Evolutionary conservation across 2,888 invertebrate species (phyloP).

Genomic region (Herminia tarsipennalis): DNA sequence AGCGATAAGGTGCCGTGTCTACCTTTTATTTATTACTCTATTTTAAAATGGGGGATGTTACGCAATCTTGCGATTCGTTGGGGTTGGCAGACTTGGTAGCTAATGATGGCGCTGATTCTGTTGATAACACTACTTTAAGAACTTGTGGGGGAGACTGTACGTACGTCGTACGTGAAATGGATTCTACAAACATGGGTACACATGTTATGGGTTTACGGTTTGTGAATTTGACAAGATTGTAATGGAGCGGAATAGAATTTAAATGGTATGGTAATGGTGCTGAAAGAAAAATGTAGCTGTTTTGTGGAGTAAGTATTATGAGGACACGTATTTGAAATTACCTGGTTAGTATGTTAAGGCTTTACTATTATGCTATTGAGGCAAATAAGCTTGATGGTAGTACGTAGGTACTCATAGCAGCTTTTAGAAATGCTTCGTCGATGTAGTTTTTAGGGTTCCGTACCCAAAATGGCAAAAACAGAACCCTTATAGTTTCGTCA

Average conservation of each 20-base stretch:
- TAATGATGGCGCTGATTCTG: constrained; percentile 43
- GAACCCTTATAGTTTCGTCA: too few species aligned
- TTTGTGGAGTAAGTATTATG: too few species aligned
- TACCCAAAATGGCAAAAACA: too few species aligned
- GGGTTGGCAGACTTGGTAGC: constrained; percentile 48
- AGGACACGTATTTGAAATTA: too few species aligned
- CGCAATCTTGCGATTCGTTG: constrained; percentile 71
- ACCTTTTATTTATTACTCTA: constrained; percentile 84
- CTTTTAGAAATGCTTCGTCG: too few species aligned
- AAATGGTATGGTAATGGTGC: background rate
- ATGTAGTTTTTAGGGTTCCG: too few species aligned
- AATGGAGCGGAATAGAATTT: background rate
- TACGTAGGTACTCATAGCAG: too few species aligned
- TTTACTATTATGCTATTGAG: too few species aligned
- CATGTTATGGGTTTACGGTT: constrained; percentile 8
- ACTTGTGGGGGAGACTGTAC: constrained; percentile 41
- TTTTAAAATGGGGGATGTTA: constrained; percentile 80
- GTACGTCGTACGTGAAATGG: constrained; percentile 19
- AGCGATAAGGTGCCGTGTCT: constrained; percentile 77
- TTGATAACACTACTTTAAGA: constrained; percentile 45
- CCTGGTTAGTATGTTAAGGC: too few species aligned
- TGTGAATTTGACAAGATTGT: constrained; percentile 11
- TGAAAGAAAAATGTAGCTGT: background rate
- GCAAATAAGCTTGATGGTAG: too few species aligned
- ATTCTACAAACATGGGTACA: constrained; percentile 12